Evolutionary conservation across 2,113 vertebrate genomes (phyloP).

Genomic region (Glaucidium brasilianum): DNA sequence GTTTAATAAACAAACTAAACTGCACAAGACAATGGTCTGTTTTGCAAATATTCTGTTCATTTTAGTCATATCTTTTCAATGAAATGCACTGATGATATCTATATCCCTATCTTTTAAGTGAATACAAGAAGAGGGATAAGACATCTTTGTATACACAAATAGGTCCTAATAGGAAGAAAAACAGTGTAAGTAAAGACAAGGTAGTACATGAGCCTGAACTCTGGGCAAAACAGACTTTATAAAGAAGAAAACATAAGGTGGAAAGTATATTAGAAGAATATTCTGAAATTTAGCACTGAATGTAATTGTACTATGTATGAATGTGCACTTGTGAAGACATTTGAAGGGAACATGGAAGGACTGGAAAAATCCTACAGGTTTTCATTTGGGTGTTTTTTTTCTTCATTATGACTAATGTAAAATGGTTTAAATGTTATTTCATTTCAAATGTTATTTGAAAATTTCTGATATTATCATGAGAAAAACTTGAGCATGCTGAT

Average conservation of each 20-base stretch:
- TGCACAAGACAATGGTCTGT: neutral
- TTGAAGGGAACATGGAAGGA: neutral
- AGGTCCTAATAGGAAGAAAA: neutral
- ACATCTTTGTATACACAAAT: neutral
- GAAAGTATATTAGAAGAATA: neutral
- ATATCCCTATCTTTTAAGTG: neutral
- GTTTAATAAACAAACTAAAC: neutral
- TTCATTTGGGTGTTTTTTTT: neutral
- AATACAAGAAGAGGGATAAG: neutral
- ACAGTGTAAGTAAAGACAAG: neutral
- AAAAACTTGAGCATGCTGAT: neutral
- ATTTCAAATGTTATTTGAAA: neutral
- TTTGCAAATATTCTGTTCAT: neutral
- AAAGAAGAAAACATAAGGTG: neutral
- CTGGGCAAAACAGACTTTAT: neutral
- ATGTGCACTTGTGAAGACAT: neutral
- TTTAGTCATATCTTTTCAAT: neutral
- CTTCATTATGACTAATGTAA: neutral
- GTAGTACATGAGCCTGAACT: neutral
- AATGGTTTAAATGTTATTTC: neutral
- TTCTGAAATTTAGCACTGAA: neutral
- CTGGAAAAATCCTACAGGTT: neutral
- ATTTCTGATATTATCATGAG: neutral
- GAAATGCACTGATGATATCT: neutral
- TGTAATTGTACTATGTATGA: neutral